Conservation (phyloP, 2,797 vertebrate genomes). For the Scleropages formosus region DNA sequence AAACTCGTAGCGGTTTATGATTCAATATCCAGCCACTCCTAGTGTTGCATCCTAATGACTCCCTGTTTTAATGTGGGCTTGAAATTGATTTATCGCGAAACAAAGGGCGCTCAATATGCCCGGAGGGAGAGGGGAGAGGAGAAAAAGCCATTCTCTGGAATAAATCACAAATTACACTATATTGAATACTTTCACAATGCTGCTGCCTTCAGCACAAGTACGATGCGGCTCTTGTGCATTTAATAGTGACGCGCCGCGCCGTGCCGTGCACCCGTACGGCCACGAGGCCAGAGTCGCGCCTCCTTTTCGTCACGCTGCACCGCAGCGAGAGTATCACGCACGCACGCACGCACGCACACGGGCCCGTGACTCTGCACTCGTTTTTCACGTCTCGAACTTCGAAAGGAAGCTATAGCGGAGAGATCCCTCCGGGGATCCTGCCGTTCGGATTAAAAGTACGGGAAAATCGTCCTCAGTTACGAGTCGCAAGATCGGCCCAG, state of each 20-base stretch:
- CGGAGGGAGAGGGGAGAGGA: constrained; percentile 34
- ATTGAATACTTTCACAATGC: constrained; percentile 71
- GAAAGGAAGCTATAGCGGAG: constrained; percentile 21
- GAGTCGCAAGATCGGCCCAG: no score
- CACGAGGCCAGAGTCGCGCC: constrained; percentile 45
- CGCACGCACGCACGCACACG: constrained; percentile 53
- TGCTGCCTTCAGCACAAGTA: constrained; percentile 75
- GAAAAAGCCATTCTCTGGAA: constrained; percentile 59
- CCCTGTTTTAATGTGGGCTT: constrained; percentile 39
- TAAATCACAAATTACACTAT: constrained; percentile 81
- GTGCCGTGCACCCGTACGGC: constrained; percentile 45
- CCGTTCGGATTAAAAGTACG: no score
- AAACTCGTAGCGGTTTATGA: constrained; percentile 22
- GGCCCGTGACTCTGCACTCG: constrained; percentile 41
- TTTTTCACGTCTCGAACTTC: constrained; percentile 45
- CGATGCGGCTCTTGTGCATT: constrained; percentile 43
- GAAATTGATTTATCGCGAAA: constrained; percentile 55
- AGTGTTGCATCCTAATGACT: constrained; percentile 51
- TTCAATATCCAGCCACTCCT: constrained; percentile 28
- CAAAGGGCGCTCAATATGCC: constrained; percentile 47
- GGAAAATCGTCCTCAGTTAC: no score
- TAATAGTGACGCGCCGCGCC: constrained; percentile 66
- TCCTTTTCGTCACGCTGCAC: constrained; percentile 66
- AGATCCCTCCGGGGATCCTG: no score
- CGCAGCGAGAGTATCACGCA: no score